Conservation (phyloP, 2,888 invertebrate genomes). For the Euphydryas editha region DNA sequence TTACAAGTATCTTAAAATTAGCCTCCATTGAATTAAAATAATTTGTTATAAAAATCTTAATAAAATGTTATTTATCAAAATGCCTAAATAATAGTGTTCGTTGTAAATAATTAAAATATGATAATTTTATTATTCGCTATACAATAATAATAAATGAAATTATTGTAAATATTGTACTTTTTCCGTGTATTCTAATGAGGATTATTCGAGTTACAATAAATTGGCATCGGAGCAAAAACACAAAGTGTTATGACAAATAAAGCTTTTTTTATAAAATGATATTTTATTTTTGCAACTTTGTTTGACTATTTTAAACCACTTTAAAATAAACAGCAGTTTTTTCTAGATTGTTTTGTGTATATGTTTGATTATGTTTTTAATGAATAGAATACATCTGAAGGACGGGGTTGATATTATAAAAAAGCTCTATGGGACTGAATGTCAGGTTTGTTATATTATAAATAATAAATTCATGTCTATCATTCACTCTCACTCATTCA, state of each 20-base stretch:
- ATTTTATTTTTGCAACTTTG: constrained; percentile 42
- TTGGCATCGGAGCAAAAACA: constrained; percentile 50
- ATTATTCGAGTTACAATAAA: constrained; percentile 41
- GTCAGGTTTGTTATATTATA: too few species aligned
- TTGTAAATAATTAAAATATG: constrained; percentile 27
- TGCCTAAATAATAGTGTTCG: constrained; percentile 22
- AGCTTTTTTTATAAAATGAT: constrained; percentile 67
- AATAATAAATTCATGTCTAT: too few species aligned
- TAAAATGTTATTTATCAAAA: constrained; percentile 4
- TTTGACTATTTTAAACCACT: background rate
- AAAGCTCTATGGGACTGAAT: too few species aligned
- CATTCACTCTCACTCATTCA: too few species aligned
- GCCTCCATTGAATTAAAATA: constrained; percentile 1
- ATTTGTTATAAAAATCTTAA: background rate
- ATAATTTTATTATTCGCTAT: constrained; percentile 44
- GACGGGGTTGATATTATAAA: too few species aligned
- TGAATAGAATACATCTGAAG: too few species aligned
- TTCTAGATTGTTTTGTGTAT: too few species aligned
- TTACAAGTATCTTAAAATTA: background rate
- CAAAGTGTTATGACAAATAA: constrained; percentile 77
- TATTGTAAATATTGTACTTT: constrained; percentile 55
- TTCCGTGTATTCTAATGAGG: constrained; percentile 44
- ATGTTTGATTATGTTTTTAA: too few species aligned
- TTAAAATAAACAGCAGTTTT: background rate
- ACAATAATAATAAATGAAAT: constrained; percentile 35